Evolutionary conservation across 2,888 invertebrate species (phyloP).

Genomic region (Sclerodermus sp.): DNA sequence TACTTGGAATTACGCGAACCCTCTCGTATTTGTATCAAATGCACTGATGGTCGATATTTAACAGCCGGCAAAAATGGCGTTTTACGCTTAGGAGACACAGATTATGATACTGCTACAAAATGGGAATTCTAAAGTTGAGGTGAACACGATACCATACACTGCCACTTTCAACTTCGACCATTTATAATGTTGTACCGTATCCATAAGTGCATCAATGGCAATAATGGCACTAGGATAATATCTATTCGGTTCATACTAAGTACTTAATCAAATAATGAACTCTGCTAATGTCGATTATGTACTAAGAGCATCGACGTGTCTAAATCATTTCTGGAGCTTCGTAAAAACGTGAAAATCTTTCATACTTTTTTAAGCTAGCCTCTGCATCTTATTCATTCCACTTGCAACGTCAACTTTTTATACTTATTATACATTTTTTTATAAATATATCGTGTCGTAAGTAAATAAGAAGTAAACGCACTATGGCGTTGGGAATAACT

Average conservation of each 20-base stretch:
- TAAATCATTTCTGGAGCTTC: no score
- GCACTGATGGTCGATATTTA: slow-evolving; percentile 74
- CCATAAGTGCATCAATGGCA: neutral
- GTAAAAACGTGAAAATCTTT: neutral
- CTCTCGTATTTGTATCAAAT: slow-evolving; percentile 88
- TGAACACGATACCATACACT: neutral
- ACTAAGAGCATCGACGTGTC: no score
- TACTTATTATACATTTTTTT: neutral
- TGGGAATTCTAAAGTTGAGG: slow-evolving; percentile 82
- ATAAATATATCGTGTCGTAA: neutral
- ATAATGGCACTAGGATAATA: neutral
- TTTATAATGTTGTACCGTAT: neutral
- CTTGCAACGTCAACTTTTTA: neutral
- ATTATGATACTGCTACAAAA: slow-evolving; percentile 80
- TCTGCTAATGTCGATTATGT: no score
- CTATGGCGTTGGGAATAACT: no score
- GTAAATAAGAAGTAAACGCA: neutral
- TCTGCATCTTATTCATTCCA: neutral
- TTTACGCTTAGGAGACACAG: slow-evolving; percentile 80
- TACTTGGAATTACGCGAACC: slow-evolving; percentile 91
- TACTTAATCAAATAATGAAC: neutral
- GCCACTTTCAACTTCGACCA: neutral
- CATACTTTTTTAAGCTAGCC: neutral
- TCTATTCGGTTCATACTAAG: neutral
- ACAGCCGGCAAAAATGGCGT: slow-evolving; percentile 90